Conservation (phyloP, 53 echinoderm and acorn worm genomes). For the Luidia sarsii region DNA sequence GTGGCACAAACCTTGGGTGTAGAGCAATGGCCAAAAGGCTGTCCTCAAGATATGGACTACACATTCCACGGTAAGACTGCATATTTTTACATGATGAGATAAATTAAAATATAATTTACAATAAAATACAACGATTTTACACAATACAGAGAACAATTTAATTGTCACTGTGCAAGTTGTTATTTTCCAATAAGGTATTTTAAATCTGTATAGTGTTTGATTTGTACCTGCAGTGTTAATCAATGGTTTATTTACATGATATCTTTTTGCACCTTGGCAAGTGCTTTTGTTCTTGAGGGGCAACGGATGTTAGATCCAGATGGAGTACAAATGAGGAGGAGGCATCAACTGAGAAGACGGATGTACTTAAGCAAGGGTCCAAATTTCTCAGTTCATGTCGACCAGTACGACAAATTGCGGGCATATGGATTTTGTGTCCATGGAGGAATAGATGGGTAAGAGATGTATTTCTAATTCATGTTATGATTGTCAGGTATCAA, state of each 20-base stretch:
- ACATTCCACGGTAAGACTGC: constrained; percentile 6
- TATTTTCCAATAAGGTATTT: background rate
- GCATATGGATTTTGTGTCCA: constrained; percentile 75
- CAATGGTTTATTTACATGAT: no score
- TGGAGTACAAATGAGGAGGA: constrained; percentile 21
- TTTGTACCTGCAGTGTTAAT: no score
- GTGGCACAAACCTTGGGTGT: constrained; percentile 1
- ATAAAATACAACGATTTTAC: no score
- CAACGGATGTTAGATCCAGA: constrained; percentile 23
- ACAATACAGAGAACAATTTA: no score
- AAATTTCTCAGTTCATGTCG: constrained; percentile 20
- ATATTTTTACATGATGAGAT: no score
- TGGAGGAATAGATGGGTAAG: constrained; percentile 71
- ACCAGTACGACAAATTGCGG: constrained; percentile 49
- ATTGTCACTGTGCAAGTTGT: background rate
- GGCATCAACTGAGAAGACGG: constrained; percentile 34
- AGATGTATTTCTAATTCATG: no score
- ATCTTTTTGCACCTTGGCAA: no score
- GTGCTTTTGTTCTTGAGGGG: background rate
- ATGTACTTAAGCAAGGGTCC: no score
- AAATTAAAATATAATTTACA: no score
- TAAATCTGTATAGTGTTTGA: no score
- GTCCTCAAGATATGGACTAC: background rate
- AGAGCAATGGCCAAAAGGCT: constrained; percentile 13
- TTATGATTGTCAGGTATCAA: no score